These are phyloP conservation scores for Ennomos fuscantarius DNA, from an alignment of 2,888 invertebrate species.

Conservation along the genomic window DNA sequence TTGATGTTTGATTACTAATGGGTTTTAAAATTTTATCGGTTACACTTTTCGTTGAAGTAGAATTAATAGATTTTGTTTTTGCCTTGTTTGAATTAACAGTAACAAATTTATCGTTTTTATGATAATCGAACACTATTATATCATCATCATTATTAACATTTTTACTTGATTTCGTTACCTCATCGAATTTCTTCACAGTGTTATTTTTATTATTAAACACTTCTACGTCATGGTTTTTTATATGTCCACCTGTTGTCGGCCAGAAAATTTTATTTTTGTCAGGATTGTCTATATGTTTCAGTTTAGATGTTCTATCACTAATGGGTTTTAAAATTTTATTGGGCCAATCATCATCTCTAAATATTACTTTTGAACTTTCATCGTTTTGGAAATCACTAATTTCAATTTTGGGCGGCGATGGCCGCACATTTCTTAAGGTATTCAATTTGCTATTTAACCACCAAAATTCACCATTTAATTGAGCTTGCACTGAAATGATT, in stretches of 20 bases:
- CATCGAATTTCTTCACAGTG: too few relatives aligned
- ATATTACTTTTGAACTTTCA: constrained; percentile 57
- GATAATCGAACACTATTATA: too few relatives aligned
- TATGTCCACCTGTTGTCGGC: constrained; percentile 25
- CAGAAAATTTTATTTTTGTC: constrained; percentile 34
- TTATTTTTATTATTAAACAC: too few relatives aligned
- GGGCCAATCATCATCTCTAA: constrained; percentile 53
- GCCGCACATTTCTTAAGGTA: constrained; percentile 50
- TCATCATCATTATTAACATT: too few relatives aligned
- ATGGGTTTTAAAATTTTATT: constrained; percentile 28
- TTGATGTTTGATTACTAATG: constrained; percentile 24
- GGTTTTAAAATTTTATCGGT: constrained; percentile 26
- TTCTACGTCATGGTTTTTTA: too few relatives aligned
- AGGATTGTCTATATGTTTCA: constrained; percentile 8
- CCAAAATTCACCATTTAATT: constrained; percentile 76
- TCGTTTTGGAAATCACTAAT: constrained; percentile 67
- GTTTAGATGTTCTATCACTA: constrained; percentile 26
- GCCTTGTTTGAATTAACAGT: too few relatives aligned
- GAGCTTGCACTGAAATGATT: constrained; percentile 52
- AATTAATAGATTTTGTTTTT: too few relatives aligned
- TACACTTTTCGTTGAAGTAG: too few relatives aligned
- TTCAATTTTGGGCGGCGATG: constrained; percentile 61
- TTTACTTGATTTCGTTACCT: too few relatives aligned
- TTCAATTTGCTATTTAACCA: constrained; percentile 69
- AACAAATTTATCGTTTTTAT: too few relatives aligned